Percentiles rank a stretch among this genome's conserved stretches.
These are phyloP conservation scores for Poecile atricapillus DNA, from an alignment of 2,113 vertebrate species.

Conservation along the genomic window DNA sequence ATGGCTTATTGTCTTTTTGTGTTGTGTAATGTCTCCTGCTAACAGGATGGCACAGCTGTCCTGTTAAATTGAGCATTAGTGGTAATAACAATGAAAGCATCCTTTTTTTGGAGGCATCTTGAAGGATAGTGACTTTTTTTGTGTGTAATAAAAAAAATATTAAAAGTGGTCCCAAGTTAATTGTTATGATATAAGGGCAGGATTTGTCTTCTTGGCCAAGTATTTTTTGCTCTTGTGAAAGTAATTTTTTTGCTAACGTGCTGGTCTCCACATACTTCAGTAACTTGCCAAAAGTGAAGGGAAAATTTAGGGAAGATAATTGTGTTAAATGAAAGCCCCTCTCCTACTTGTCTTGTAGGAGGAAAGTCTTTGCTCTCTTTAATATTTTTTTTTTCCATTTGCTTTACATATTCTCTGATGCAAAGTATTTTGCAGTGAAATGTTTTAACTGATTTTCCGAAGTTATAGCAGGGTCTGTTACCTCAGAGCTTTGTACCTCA, in stretches of 20 bases:
- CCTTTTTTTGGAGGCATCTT: background rate
- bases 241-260: background rate
- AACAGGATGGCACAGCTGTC: background rate
- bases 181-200: background rate
- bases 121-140: background rate
- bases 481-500: background rate
- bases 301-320: background rate
- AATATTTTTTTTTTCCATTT: background rate
- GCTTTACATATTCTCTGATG: background rate
- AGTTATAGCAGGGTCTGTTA: background rate
- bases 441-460: background rate
- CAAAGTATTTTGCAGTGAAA: background rate
- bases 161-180: background rate
- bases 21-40: background rate
- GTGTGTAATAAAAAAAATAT: background rate
- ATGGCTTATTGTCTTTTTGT: background rate
- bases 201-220: background rate
- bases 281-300: background rate
- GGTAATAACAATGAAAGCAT: background rate
- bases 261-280: background rate
- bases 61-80: background rate
- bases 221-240: background rate
- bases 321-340: background rate
- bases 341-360: background rate
- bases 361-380: background rate